Evolutionary conservation across 2,113 vertebrate genomes (phyloP), one percentile per base, ranked within the genome.

Genomic region (Alexandromys fortis): DNA sequence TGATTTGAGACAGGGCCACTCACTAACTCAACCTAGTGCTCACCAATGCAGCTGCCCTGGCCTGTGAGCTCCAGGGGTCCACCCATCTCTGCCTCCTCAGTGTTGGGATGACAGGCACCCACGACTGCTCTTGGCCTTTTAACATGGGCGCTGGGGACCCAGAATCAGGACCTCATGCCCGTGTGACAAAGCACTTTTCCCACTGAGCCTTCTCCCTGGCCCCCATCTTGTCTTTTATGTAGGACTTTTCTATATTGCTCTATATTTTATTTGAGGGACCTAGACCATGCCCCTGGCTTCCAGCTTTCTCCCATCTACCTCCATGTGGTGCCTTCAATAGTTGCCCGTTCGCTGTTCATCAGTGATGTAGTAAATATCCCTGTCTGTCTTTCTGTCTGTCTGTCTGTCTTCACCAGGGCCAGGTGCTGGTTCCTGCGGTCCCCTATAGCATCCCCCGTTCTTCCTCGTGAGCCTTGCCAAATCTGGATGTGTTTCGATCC

Each of bases 351-450:
- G 33, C 33, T 75, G 68, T 2, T 68, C 45, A 5, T 63, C n/a
- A 7, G 13, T 47, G 22, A 38, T 9, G 30, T 12, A 52, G 33
- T 2, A 38, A 52, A 30, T 52, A 21, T 63, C 9, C 35, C 24
- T 1, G 33, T 42, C 70, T 38, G 70, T 67, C 72, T 75, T 19
- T 14, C 49, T 6, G 0, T 9, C 73, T 22, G 73, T 68, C 73
- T 76, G 21, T 16, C 49, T 6, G 0, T 8, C 67, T 38, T 1
- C 1, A 0, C 10, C 9, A 49, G 22, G 33, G n/a, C 7, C 0
- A 7, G 83, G 35, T 35, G 1, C 2, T 0, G 0, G 61, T 30
- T 63, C 19, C 33, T 0, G 1, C 0, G 19, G 21, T 14, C 42
- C 30, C 38, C 21, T 5, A 4, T 58, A 42, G n/a, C 28, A n/a